Percentiles rank a stretch among this genome's conserved stretches.
phyloP scores from a whole-genome alignment of 92 coral and sea anemone species.

The Epizoanthus stellaris region DNA sequence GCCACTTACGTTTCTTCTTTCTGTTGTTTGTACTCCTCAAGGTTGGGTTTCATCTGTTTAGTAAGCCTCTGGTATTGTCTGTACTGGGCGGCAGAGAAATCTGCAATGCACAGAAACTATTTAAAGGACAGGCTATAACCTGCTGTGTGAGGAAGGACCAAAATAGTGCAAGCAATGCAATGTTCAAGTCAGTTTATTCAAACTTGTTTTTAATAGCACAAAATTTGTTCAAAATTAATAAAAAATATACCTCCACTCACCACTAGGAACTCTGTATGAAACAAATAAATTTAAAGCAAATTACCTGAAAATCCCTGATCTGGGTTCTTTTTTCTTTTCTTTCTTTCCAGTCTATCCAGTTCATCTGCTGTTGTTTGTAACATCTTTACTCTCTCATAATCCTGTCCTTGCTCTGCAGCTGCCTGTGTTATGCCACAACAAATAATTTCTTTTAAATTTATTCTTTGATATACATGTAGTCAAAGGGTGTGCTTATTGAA shows the following conservation, averaged over 20 bases:
- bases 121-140: not conserved
- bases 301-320: conserved; percentile 97
- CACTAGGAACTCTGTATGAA: not conserved
- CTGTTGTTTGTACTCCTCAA: conserved; percentile 79
- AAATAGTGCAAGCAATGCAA: not conserved
- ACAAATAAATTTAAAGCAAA: too few species aligned
- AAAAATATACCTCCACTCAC: too few species aligned
- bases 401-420: conserved; percentile 90
- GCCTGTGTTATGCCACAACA: conserved; percentile 54
- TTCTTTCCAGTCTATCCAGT: conserved; percentile 87
- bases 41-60: conserved; percentile 95
- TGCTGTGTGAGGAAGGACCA: not conserved
- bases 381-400: conserved; percentile 90
- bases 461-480: too few species aligned
- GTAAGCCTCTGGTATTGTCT: conserved; percentile 94
- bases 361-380: conserved; percentile 94
- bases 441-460: not conserved
- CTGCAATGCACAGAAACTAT: conserved; percentile 38
- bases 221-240: too few species aligned
- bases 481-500: too few species aligned
- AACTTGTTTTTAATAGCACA: too few species aligned
- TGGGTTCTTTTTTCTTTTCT: conserved; percentile 89
- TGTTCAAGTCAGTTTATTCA: too few species aligned
- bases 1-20: conserved; percentile 83
- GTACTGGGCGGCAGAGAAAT: conserved; percentile 90